Percentiles rank a stretch among this genome's conserved stretches.
Conservation (phyloP, 1,140 invertebrate genomes). For the Rhopalosiphum padi region DNA sequence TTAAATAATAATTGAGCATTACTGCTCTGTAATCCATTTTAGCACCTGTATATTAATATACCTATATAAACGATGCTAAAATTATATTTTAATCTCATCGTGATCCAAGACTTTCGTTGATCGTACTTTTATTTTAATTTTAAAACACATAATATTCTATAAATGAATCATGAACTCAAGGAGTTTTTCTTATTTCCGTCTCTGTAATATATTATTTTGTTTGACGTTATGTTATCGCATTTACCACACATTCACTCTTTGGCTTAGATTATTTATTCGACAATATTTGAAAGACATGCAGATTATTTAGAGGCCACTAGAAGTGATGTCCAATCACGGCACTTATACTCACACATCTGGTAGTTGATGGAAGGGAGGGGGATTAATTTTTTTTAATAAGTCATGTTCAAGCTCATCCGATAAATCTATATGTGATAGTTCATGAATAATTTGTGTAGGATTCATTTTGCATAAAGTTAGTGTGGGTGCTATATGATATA, state of each 20-base stretch:
- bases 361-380: too few species aligned
- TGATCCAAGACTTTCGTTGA: too few species aligned
- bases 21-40: neutral
- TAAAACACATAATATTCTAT: too few species aligned
- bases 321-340: neutral
- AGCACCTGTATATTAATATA: neutral
- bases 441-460: neutral
- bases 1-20: too few species aligned
- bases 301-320: neutral
- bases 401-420: neutral
- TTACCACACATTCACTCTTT: neutral
- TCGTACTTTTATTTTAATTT: too few species aligned
- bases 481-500: neutral
- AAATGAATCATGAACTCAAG: neutral
- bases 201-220: neutral
- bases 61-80: too few species aligned
- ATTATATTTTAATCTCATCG: too few species aligned
- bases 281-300: neutral
- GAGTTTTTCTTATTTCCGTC: neutral
- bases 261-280: neutral
- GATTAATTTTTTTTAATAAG: neutral
- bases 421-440: neutral
- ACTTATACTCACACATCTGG: neutral
- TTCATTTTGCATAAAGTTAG: neutral
- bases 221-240: neutral